Evolutionary conservation across 2,113 vertebrate genomes (phyloP).

Genomic region (Grammomys surdaster): DNA sequence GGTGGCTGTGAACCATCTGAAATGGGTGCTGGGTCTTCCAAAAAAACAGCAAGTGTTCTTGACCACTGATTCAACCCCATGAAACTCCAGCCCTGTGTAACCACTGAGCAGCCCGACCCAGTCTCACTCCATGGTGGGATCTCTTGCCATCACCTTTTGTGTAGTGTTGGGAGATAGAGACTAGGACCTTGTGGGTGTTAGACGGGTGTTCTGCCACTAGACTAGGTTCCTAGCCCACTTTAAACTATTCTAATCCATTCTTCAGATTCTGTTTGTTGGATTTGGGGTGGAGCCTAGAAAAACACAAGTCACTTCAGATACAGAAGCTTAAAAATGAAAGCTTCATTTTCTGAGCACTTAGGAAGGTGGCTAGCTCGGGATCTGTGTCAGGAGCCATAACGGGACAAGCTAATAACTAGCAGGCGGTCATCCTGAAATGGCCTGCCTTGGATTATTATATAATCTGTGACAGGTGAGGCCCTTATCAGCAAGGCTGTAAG

Average conservation of each 20-base stretch:
- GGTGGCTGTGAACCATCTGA: no score
- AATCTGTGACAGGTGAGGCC: no score
- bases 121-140: neutral
- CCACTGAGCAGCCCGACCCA: neutral
- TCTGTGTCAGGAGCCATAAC: no score
- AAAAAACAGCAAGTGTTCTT: neutral
- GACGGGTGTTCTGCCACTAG: neutral
- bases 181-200: neutral
- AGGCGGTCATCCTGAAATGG: no score
- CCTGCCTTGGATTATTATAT: no score
- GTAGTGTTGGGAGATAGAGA: neutral
- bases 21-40: neutral
- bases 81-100: neutral
- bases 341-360: no score
- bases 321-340: no score
- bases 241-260: neutral
- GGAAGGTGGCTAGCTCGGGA: no score
- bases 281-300: neutral
- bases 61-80: neutral
- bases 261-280: neutral
- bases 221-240: neutral
- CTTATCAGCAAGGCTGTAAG: no score
- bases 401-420: no score
- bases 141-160: neutral
- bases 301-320: no score